These are phyloP conservation scores for Urocyon cinereoargenteus DNA, from an alignment of 2,797 vertebrate species.

Conservation along the genomic window DNA sequence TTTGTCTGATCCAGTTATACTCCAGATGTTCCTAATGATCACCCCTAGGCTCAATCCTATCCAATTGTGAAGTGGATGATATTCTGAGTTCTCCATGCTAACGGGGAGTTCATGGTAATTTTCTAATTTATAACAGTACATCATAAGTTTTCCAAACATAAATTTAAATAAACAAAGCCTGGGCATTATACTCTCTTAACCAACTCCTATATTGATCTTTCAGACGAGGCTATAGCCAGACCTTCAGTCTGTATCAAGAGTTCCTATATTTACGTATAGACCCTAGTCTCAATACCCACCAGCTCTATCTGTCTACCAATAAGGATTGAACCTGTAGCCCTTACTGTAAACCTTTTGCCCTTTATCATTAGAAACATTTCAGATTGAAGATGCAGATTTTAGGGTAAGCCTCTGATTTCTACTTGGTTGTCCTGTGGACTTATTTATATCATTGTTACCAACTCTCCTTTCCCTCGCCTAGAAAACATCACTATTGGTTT, in stretches of 20 bases:
- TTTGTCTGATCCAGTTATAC: neutral
- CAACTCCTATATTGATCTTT: neutral
- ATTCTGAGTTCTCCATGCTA: neutral
- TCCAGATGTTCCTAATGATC: neutral
- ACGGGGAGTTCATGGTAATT: neutral
- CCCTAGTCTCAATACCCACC: neutral
- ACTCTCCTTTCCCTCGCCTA: neutral
- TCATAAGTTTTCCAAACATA: neutral
- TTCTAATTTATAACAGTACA: neutral
- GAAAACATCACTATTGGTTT: neutral
- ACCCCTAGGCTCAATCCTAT: neutral
- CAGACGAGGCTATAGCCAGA: neutral
- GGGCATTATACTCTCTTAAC: neutral
- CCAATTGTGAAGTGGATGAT: neutral
- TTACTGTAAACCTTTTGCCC: neutral
- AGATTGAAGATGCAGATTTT: neutral
- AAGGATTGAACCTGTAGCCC: neutral
- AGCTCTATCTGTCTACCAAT: neutral
- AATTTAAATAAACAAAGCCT: neutral
- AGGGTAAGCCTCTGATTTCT: neutral
- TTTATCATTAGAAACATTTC: slow-evolving; percentile 10
- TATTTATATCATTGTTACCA: neutral
- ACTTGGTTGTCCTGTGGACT: neutral
- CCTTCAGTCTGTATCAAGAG: neutral
- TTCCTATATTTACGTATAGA: neutral